These are phyloP conservation scores for Corythoichthys intestinalis DNA, from an alignment of 2,113 vertebrate genomes.

Conservation along the genomic window DNA sequence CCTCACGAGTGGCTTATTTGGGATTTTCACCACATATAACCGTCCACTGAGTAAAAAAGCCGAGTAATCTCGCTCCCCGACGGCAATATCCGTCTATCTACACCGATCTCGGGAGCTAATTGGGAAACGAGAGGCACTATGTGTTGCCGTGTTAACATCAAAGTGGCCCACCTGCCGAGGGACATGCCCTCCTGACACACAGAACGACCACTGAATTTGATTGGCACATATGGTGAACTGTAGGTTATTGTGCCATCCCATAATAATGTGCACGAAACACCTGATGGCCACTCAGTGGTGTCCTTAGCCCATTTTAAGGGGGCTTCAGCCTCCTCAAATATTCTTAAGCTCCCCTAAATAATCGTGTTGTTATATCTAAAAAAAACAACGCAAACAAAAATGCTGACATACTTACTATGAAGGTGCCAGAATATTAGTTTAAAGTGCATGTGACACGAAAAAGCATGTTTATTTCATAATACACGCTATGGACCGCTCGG, in stretches of 20 bases:
- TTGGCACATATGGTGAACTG: neutral
- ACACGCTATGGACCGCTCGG: no score
- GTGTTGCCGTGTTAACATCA: slow-evolving; percentile 15
- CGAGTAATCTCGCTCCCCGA: slow-evolving; percentile 8
- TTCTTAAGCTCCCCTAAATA: no score
- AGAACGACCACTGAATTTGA: neutral
- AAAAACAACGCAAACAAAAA: no score
- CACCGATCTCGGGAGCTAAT: slow-evolving; percentile 29
- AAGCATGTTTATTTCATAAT: no score
- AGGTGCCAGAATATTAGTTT: no score
- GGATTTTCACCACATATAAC: neutral
- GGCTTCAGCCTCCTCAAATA: no score
- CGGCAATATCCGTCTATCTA: slow-evolving; percentile 1
- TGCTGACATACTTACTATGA: no score
- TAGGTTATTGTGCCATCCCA: neutral
- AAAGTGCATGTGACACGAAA: no score
- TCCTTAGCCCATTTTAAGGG: neutral
- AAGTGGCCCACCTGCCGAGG: slow-evolving; percentile 17
- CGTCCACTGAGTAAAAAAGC: slow-evolving; percentile 23
- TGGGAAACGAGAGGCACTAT: slow-evolving; percentile 35
- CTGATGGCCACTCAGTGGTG: neutral
- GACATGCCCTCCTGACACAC: slow-evolving; percentile 13
- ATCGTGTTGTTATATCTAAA: no score
- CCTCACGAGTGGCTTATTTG: neutral
- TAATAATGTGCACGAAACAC: neutral